A percentile compares a stretch with the other conserved stretches of the same genome.
phyloP scores from a whole-genome alignment of 2,888 invertebrate species.

The Scaptomyza reducta region DNA sequence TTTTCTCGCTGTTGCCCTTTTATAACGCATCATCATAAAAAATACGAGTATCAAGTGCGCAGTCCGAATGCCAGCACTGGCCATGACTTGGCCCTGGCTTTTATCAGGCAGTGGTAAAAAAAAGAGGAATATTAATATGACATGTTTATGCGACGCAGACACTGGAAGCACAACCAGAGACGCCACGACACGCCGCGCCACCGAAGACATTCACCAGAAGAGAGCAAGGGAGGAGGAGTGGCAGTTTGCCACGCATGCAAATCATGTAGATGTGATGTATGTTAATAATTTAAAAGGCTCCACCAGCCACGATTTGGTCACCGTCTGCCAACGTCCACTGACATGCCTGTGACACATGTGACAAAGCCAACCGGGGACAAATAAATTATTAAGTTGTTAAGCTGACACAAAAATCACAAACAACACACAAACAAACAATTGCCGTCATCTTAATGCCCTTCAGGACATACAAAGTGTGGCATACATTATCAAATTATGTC shows the following conservation, averaged over 20 bases:
- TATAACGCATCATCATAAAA: constrained; percentile 69
- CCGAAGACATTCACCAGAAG: constrained; percentile 50
- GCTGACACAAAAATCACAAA: constrained; percentile 37
- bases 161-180: constrained; percentile 9
- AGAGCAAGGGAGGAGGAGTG: not conserved
- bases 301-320: not conserved
- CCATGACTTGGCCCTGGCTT: constrained; percentile 50
- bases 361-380: constrained; percentile 35
- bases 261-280: constrained; percentile 52
- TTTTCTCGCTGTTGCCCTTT: constrained; percentile 33
- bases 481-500: no score
- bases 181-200: constrained; percentile 48
- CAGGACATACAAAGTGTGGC: no score
- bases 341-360: constrained; percentile 63
- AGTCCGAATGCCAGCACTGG: constrained; percentile 38
- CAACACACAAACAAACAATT: constrained; percentile 35
- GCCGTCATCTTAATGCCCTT: constrained; percentile 43
- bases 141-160: constrained; percentile 75
- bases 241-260: constrained; percentile 71
- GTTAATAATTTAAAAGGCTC: constrained; percentile 68
- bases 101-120: constrained; percentile 68
- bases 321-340: constrained; percentile 20
- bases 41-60: constrained; percentile 57
- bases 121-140: constrained; percentile 51
- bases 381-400: constrained; percentile 77